These are phyloP conservation scores for Octodon degus DNA, from an alignment of 2,113 vertebrate genomes.

Conservation along the genomic window DNA sequence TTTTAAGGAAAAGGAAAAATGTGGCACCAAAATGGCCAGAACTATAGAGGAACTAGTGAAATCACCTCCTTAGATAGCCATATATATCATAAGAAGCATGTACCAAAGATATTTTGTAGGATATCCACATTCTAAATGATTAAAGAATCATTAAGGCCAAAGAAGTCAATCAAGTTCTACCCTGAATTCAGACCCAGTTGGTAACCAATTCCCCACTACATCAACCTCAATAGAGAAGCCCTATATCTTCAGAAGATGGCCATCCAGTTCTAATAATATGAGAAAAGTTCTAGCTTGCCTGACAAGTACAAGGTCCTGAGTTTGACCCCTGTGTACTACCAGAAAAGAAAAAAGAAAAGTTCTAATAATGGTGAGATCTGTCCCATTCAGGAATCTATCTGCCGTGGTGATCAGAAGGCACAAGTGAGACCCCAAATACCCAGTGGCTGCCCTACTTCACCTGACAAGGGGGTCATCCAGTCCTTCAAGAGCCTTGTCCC, in stretches of 20 bases:
- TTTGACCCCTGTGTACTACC: too few species aligned
- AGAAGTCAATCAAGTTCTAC: rapidly evolving
- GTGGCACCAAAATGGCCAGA: too few species aligned
- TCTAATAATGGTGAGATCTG: neutral
- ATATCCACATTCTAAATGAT: neutral
- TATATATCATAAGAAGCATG: neutral
- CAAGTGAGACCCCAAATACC: neutral
- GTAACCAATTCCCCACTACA: neutral
- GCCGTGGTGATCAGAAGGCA: neutral
- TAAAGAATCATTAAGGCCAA: neutral
- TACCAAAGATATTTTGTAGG: neutral
- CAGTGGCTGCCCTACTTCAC: neutral
- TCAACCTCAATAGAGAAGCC: neutral
- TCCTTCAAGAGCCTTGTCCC: neutral
- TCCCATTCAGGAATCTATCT: neutral
- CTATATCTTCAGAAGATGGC: neutral
- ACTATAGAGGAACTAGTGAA: too few species aligned
- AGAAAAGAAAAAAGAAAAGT: too few species aligned
- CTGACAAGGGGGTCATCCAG: neutral
- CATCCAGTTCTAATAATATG: too few species aligned
- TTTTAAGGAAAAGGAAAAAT: neutral
- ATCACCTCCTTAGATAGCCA: neutral
- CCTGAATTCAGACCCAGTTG: neutral
- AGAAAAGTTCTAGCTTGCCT: neutral
- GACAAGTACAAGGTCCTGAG: too few species aligned